These are phyloP conservation scores for Sesia bembeciformis DNA, from an alignment of 2,888 invertebrate genomes.

Conservation along the genomic window DNA sequence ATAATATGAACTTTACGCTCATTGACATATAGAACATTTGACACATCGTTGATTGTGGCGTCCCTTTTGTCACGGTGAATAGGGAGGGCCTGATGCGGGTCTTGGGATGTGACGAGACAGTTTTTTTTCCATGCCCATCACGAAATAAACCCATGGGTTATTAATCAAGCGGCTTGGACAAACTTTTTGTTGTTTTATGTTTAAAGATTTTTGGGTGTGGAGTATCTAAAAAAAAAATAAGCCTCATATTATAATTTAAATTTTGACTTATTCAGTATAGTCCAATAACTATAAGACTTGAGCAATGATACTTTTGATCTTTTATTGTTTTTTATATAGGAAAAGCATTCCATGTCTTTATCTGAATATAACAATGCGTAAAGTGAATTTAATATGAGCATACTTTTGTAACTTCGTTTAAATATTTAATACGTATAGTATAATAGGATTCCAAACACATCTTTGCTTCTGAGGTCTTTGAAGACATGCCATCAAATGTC, in stretches of 20 bases:
- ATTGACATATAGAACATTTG: conserved; percentile 32
- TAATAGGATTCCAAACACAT: not conserved
- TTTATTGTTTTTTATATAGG: not conserved
- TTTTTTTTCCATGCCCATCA: conserved; percentile 41
- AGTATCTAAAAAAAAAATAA: not conserved
- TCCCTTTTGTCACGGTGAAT: conserved; percentile 42
- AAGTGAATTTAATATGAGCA: not conserved
- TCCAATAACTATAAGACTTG: too few relatives aligned
- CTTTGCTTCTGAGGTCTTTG: not conserved
- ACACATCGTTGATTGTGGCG: conserved; percentile 25
- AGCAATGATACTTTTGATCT: too few relatives aligned
- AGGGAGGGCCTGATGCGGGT: conserved; percentile 52
- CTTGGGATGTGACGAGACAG: conserved; percentile 41
- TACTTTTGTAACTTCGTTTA: too few relatives aligned
- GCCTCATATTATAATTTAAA: not conserved
- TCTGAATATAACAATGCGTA: not conserved
- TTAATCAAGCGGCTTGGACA: conserved; percentile 39
- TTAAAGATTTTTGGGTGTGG: not conserved
- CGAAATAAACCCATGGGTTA: conserved; percentile 34
- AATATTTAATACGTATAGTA: too few relatives aligned
- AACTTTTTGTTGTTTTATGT: conserved; percentile 12
- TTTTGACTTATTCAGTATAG: too few relatives aligned
- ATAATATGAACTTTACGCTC: conserved; percentile 33
- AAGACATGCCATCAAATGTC: not conserved
- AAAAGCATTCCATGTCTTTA: not conserved